Base-by-base conservation (phyloP, 2,888 invertebrate genomes). In the Diadromus collaris region DNA sequence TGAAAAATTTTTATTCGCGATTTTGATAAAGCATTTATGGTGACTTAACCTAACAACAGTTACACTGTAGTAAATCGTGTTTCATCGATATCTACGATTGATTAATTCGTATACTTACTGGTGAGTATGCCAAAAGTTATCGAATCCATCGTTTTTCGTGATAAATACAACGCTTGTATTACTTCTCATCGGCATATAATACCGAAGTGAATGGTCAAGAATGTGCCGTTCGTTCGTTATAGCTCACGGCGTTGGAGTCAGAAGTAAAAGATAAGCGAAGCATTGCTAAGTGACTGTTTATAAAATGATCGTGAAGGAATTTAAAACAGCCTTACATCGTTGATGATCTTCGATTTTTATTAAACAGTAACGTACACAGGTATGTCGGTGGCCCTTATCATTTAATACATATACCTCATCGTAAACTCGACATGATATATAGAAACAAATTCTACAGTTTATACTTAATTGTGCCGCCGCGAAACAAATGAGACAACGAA, bases 121-220 rank as follows among this genome's bases (percentile, higher is more conserved):
- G 86, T 89, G 54, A 89, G 85, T 80, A 89, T 84, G 51, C 87
- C 89, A 83, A 88, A 88, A 60, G 81, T 85, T 79, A 88, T 86
- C 24, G 79, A 29, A 69, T 79, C 65, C 89, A 89, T 88, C 21
- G 76, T 85, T 63, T 24, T 77, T 32, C 38, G 68, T 13, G 34
- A 60, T 41, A n/a, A 16, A 75, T n/a, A 54, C 9, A 13, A 46
- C 21, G 41, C 34, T 41, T 64, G 21, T 24, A 24, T 51, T 51
- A 38, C 38, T 4, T 10, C 34, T 38, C 13, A 38, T 3, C 13
- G 13, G 38, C 13, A 13, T 13, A 13, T 9, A 13, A 38, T 38
- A 13, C 38, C 38, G 13, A 38, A 38, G 3, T 4, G 38, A 38
- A 13, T 34, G 38, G 38, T 3, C 21, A 19, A 9, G 2, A 21